phyloP scores from a whole-genome alignment of 2,888 invertebrate species.

The Pachycephus smyrnensis region DNA sequence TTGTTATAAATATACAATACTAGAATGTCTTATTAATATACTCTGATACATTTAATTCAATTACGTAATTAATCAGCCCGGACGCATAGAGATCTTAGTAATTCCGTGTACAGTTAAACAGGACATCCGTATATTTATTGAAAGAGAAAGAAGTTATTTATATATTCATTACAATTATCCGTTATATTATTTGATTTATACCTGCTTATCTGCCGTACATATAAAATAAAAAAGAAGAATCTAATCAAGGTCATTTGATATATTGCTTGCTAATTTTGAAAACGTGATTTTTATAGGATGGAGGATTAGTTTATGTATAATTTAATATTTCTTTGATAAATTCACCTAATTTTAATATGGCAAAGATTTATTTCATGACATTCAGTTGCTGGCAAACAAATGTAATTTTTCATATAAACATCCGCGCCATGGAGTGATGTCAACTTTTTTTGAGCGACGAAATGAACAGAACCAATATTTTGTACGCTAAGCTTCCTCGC shows the following conservation, averaged over 20 bases:
- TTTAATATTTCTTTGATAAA: not conserved
- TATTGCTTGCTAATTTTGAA: not conserved
- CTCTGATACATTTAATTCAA: too few relatives aligned
- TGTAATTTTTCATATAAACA: not conserved
- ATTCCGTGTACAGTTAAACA: too few relatives aligned
- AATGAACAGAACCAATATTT: not conserved
- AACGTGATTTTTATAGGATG: not conserved
- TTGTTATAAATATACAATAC: too few relatives aligned
- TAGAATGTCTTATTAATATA: too few relatives aligned
- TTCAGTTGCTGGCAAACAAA: not conserved
- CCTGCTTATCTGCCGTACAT: not conserved
- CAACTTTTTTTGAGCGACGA: not conserved
- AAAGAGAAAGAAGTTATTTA: too few relatives aligned
- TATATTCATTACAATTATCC: too few relatives aligned
- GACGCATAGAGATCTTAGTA: too few relatives aligned
- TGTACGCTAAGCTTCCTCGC: not conserved
- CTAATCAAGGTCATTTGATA: not conserved
- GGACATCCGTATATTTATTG: too few relatives aligned
- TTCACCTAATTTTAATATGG: not conserved
- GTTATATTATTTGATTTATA: not conserved
- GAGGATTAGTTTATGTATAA: not conserved
- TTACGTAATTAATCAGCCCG: too few relatives aligned
- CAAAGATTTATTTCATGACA: not conserved
- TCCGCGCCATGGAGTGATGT: not conserved
- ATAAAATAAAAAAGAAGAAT: not conserved